Base-by-base conservation (phyloP, 2,888 invertebrate genomes). In the Phyllotreta cruciferae region DNA sequence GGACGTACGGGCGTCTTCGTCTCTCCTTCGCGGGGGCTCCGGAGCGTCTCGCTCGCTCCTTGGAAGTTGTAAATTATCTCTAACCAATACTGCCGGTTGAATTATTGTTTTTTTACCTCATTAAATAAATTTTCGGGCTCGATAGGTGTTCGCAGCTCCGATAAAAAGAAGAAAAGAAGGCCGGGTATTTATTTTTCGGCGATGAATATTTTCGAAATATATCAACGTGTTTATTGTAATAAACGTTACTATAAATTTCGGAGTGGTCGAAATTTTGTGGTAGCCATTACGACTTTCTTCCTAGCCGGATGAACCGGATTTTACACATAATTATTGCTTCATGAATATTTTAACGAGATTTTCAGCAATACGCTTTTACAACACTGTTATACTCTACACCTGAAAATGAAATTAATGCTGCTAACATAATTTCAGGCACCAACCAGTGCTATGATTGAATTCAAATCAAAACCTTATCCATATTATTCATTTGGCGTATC, bases 71-170 rank as follows among this genome's bases (percentile, higher is more conserved):
- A 80, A 79, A 80, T 80, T 79, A 79, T 78, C 77, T 70, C 75
- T 73, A 75, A 76, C 79, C 79, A 77, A 79, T 79, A 78, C 78
- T 63, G 73, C 75, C 72, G 74, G 78, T 76, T 79, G 78, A 79
- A 78, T 77, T 79, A 79, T 79, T 76, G 78, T 79, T 79, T 79
- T 79, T 80, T 79, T 77, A 77, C 76, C 79, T 80, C 79, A 80
- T 80, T 80, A 80, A 79, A 80, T 79, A 79, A 78, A 79, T 80
- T 79, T 79, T 79, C 77, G 73, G 75, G 74, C 77, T 76, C 78
- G 73, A 79, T 78, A 79, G 79, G 79, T 79, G 79, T 79, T 77
- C 71, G 74, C 70, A 69, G 70, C 70, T 74, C 66, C 74, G 73
- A 73, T 24, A 76, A 76, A 77, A 76, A 71, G 71, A 72, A 72